Conservation (phyloP, 2,113 vertebrate genomes). For the Bothrops jararaca region DNA sequence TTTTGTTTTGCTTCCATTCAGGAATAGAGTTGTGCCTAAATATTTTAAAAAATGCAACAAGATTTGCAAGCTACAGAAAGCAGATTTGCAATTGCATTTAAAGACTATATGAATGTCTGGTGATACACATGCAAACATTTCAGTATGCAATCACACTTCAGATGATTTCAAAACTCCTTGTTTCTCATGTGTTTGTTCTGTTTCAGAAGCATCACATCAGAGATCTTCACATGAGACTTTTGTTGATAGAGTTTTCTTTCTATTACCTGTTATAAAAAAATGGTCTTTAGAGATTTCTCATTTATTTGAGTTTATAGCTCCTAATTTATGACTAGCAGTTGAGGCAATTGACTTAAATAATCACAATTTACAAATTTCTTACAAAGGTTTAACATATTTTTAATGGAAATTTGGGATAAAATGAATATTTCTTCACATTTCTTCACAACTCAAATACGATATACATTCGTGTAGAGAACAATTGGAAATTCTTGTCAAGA, state of each 20-base stretch:
- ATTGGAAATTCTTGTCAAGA: constrained; percentile 37
- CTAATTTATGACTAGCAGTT: background rate
- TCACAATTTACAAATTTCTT: background rate
- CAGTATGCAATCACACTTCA: background rate
- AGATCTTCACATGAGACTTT: background rate
- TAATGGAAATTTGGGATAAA: constrained; percentile 12
- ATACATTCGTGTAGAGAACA: constrained; percentile 45
- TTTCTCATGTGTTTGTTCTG: background rate
- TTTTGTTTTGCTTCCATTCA: background rate
- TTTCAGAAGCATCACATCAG: background rate
- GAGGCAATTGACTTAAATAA: background rate
- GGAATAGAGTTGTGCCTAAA: background rate
- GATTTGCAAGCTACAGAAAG: background rate
- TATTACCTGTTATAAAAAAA: background rate
- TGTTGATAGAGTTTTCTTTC: background rate
- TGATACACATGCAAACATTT: background rate
- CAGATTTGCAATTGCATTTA: background rate
- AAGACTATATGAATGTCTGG: background rate
- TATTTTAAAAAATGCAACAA: background rate
- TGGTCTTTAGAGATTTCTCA: background rate
- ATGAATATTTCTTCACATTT: constrained; percentile 47
- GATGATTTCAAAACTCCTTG: background rate
- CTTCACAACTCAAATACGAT: constrained; percentile 57
- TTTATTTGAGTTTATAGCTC: background rate
- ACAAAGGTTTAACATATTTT: rapidly evolving